These are phyloP conservation scores for Anguilla anguilla DNA, from an alignment of 2,797 vertebrate genomes.

Conservation along the genomic window DNA sequence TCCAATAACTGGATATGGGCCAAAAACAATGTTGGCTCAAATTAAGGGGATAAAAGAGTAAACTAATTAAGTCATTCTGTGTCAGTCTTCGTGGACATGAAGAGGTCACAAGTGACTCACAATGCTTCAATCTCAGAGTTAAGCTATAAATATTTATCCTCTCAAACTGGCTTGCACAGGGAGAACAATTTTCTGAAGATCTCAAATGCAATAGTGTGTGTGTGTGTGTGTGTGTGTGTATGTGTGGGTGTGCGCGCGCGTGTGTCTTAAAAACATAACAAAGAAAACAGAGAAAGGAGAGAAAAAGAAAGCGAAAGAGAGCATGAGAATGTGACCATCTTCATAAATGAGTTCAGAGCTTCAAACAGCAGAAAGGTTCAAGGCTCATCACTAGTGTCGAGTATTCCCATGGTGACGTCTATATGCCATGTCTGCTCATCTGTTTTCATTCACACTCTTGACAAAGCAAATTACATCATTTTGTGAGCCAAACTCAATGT, in stretches of 20 bases:
- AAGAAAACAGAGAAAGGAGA: background rate
- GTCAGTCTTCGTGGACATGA: background rate
- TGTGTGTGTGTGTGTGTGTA: slow-evolving; percentile 43
- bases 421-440: background rate
- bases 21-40: background rate
- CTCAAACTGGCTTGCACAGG: background rate
- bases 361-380: slow-evolving; percentile 53
- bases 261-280: slow-evolving; percentile 42
- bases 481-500: background rate
- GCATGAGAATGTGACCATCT: slow-evolving; percentile 54
- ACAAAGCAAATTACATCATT: background rate
- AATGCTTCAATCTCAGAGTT: background rate
- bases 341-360: slow-evolving; percentile 40
- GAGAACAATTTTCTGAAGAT: background rate
- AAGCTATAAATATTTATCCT: background rate
- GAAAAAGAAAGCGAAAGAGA: background rate
- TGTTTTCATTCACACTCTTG: background rate
- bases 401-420: slow-evolving; percentile 35
- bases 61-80: background rate
- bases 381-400: slow-evolving; percentile 44
- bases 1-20: background rate
- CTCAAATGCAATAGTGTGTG: slow-evolving; percentile 30
- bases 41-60: background rate
- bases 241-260: slow-evolving; percentile 44
- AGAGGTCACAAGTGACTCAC: background rate